Evolutionary conservation across 2,888 invertebrate species (phyloP), one percentile per base, ranked within the genome.

Genomic region (Melanophora roralis): DNA sequence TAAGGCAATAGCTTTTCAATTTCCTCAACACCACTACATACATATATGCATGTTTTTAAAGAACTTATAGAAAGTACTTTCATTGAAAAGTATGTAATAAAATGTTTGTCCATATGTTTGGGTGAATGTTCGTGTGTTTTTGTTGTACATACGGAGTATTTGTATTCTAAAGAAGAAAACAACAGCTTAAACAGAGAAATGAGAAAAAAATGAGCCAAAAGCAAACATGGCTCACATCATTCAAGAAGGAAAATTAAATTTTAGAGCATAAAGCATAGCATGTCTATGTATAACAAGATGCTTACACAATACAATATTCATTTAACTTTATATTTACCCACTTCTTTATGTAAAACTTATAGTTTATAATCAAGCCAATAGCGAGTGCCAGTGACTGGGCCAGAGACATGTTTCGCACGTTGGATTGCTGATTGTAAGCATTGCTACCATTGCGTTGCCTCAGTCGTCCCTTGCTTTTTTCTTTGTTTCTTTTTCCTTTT

Each of bases 161-260:
- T 64, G 53, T 65, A 72, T 73, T 55, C 47, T 85, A 65, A 49
- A 55, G 49, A 19, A 19, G 27, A 71, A 51, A 71, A 53, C 53
- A 67, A 71, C 47, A 69, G 47, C 51, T n/a, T 27, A 47, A 45
- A 23, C 4, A 40, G 51, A 21, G 2, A 38, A 36, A 5, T 40
- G 8, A 2, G 8, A 40, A 32, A 21, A 9, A 47, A 69, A 64
- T 60, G 60, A 23, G 71, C 62, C 57, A 73, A 75, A 79, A 69
- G 82, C 82, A 85, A 85, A 83, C 86, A 86, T 82, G 83, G 83
- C 83, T 85, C 83, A 84, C 85, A 84, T 84, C 83, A 84, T 82
- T 83, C 84, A 84, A 76, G 83, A 82, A 83, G 77, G 82, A 85
- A 87, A 87, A 86, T 86, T 87, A 85, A 86, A 86, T 86, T 87